A percentile compares a stretch with the other conserved stretches of the same genome.
Conservation (phyloP, 2,113 vertebrate species). For the Engystomops pustulosus region DNA sequence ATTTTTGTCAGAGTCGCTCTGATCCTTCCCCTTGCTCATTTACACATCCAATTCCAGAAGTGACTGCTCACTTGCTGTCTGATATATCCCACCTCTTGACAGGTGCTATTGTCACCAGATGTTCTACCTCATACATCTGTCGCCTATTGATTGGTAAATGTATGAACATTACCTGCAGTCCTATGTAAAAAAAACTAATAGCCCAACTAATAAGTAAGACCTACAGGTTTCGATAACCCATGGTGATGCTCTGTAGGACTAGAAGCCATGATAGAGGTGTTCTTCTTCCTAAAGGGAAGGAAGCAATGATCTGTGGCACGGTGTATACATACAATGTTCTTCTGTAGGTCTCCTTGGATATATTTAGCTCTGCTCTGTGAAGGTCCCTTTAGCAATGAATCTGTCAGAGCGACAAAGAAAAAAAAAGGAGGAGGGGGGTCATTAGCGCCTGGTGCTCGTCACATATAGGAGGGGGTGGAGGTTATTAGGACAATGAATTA, state of each 20-base stretch:
- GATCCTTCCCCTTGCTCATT: no score
- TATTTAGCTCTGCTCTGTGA: slow-evolving; percentile 42
- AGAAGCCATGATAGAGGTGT: neutral
- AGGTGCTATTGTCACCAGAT: no score
- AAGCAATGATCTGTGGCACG: neutral
- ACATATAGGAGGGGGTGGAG: slow-evolving; percentile 27
- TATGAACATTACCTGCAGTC: no score
- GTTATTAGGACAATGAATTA: slow-evolving; percentile 56
- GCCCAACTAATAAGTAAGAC: no score
- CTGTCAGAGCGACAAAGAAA: slow-evolving; percentile 35
- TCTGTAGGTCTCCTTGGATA: slow-evolving; percentile 25
- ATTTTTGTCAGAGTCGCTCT: no score
- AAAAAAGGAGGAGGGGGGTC: neutral
- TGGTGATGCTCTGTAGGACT: neutral
- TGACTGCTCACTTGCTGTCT: no score
- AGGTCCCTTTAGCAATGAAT: slow-evolving; percentile 53
- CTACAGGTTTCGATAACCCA: neutral
- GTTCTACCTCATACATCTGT: no score
- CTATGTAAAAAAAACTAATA: no score
- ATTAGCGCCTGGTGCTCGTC: slow-evolving; percentile 25
- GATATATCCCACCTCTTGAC: no score
- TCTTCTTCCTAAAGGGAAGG: neutral
- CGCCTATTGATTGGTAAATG: no score
- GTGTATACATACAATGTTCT: slow-evolving; percentile 11
- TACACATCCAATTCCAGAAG: no score